Evolutionary conservation across 1,140 invertebrate genomes (phyloP).

Genomic region (Bursaphelenchus mucronatus): DNA sequence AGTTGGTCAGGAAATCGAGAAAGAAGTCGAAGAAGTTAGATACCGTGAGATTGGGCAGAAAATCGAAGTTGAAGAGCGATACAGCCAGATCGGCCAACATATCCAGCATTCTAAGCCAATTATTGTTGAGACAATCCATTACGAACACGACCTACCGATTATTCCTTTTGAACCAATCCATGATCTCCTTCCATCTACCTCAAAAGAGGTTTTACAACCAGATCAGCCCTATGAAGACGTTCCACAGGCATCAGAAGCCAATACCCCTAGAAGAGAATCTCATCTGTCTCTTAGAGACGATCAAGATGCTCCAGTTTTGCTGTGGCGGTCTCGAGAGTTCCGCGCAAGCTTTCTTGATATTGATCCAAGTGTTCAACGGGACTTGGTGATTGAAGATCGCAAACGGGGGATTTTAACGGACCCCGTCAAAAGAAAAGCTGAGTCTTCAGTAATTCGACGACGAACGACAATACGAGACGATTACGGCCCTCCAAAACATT

Average conservation of each 20-base stretch:
- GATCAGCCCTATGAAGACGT: too few relatives aligned
- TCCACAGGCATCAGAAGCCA: too few relatives aligned
- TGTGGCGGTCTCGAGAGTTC: conserved; percentile 4
- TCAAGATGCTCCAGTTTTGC: not conserved
- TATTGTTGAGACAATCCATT: not conserved
- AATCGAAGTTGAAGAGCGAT: too few relatives aligned
- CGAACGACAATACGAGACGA: conserved; percentile 1
- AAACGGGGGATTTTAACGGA: not conserved
- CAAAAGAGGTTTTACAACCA: too few relatives aligned
- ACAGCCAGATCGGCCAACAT: too few relatives aligned
- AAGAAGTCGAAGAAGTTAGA: too few relatives aligned
- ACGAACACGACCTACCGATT: conserved; percentile 1
- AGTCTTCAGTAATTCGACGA: not conserved
- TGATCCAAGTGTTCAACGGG: too few relatives aligned
- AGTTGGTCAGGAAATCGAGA: too few relatives aligned
- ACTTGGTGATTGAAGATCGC: not conserved
- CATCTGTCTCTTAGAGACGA: not conserved
- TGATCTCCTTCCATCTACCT: not conserved
- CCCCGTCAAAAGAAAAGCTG: not conserved
- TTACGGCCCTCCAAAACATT: not conserved
- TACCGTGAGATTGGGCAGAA: too few relatives aligned
- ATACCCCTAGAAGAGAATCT: too few relatives aligned
- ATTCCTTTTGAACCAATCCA: not conserved
- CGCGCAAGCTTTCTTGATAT: not conserved
- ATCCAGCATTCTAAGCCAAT: too few relatives aligned